These are phyloP conservation scores for Coregonus sp. DNA, from an alignment of 2,797 vertebrate species.

Conservation along the genomic window DNA sequence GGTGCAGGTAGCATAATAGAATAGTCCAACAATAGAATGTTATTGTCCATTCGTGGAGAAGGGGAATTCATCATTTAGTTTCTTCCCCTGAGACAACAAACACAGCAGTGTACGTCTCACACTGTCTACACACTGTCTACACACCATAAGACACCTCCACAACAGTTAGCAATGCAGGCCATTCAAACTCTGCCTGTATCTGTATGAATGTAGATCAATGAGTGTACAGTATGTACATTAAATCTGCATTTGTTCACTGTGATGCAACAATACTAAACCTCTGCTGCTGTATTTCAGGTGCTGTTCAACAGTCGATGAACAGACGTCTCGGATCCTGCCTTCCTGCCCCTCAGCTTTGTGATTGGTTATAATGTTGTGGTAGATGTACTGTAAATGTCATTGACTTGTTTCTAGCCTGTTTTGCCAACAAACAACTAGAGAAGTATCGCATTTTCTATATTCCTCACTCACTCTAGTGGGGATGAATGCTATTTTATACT, in stretches of 20 bases:
- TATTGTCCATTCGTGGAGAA: neutral
- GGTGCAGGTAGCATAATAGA: neutral
- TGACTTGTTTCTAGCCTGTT: too few species aligned
- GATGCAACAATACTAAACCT: neutral
- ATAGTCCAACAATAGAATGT: neutral
- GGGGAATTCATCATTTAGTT: neutral
- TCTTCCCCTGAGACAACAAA: neutral
- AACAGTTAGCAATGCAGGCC: neutral
- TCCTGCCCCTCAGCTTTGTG: slow-evolving; percentile 8
- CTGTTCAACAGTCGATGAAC: slow-evolving; percentile 19
- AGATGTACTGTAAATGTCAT: too few species aligned
- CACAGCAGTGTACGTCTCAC: neutral
- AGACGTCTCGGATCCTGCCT: neutral
- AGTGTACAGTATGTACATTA: neutral
- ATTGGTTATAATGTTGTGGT: slow-evolving; percentile 10
- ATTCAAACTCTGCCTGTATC: neutral
- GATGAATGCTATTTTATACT: too few species aligned
- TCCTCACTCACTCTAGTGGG: too few species aligned
- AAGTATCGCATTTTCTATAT: too few species aligned
- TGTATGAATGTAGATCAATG: too few species aligned
- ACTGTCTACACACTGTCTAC: too few species aligned
- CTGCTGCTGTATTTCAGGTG: slow-evolving; percentile 62
- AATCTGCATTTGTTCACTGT: neutral
- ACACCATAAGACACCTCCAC: neutral
- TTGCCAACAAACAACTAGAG: too few species aligned